A percentile compares a stretch with the other conserved stretches of the same genome.
Evolutionary conservation across 1,140 invertebrate species (phyloP).

Genomic region (Ceratosolen solmsi): DNA sequence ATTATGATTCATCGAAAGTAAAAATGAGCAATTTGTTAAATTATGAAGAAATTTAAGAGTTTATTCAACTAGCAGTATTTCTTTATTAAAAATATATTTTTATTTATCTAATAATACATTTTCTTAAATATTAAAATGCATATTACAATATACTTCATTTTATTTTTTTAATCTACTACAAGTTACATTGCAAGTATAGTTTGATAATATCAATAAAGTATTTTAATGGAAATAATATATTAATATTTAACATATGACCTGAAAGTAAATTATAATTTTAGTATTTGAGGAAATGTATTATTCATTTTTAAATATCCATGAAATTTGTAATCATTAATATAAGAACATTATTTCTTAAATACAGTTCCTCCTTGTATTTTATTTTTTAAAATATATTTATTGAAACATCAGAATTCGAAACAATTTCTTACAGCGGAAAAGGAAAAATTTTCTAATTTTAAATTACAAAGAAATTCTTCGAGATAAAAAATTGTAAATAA

Average conservation of each 20-base stretch:
- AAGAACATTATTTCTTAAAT: slow-evolving; percentile 36
- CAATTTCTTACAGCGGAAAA: not conserved
- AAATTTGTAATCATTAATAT: slow-evolving; percentile 39
- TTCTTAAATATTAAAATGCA: slow-evolving; percentile 29
- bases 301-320: slow-evolving; percentile 30
- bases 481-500: slow-evolving; percentile 45
- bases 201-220: slow-evolving; percentile 15
- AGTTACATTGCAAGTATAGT: slow-evolving; percentile 1
- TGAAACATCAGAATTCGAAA: slow-evolving; percentile 3
- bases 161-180: not conserved
- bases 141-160: not conserved
- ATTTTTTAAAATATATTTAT: slow-evolving; percentile 29
- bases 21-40: slow-evolving; percentile 21
- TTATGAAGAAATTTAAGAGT: slow-evolving; percentile 23
- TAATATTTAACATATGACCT: not conserved
- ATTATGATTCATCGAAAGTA: slow-evolving; percentile 50
- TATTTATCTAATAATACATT: slow-evolving; percentile 46
- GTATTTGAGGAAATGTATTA: slow-evolving; percentile 45
- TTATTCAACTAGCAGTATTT: slow-evolving; percentile 36
- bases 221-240: not conserved
- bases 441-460: slow-evolving; percentile 10
- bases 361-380: slow-evolving; percentile 31
- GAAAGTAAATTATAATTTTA: slow-evolving; percentile 18
- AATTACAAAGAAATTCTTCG: slow-evolving; percentile 7
- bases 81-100: slow-evolving; percentile 39